phyloP scores from a whole-genome alignment of 2,888 invertebrate genomes.

The Dioctria rufipes region DNA sequence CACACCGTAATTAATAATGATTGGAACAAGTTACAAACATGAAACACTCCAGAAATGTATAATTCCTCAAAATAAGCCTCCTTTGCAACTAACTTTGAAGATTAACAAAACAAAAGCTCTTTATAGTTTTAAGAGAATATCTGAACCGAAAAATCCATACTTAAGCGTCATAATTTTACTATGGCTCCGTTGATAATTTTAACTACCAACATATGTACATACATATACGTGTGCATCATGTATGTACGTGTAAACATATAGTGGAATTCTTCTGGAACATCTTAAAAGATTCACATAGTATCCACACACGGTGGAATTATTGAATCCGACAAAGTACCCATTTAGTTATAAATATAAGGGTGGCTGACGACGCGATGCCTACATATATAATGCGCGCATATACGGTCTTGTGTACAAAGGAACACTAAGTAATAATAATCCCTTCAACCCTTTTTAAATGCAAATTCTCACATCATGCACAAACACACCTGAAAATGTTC shows the following conservation, averaged over 20 bases:
- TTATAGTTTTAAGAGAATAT: background rate
- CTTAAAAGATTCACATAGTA: conserved; percentile 38
- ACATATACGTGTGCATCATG: too few species aligned
- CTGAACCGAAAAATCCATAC: conserved; percentile 48
- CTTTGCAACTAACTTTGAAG: too few species aligned
- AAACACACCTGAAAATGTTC: conserved; percentile 60
- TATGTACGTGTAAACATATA: too few species aligned
- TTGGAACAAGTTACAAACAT: too few species aligned
- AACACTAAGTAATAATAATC: conserved; percentile 58
- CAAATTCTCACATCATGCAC: conserved; percentile 59
- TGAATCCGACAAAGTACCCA: conserved; percentile 40
- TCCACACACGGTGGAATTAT: conserved; percentile 28
- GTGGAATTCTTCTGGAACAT: background rate
- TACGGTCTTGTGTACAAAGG: conserved; percentile 48
- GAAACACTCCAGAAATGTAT: too few species aligned
- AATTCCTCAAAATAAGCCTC: too few species aligned
- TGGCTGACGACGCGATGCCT: background rate
- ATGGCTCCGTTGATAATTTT: conserved; percentile 18
- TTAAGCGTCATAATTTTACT: conserved; percentile 27
- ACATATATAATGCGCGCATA: conserved; percentile 5
- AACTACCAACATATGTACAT: background rate
- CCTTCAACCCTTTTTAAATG: conserved; percentile 59
- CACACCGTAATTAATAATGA: too few species aligned
- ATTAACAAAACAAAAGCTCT: too few species aligned
- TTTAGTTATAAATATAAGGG: conserved; percentile 16